A percentile compares a stretch with the other conserved stretches of the same genome.
These are phyloP conservation scores for Petrocephalus schoutedeni DNA, from an alignment of 2,797 vertebrate genomes.

Conservation along the genomic window DNA sequence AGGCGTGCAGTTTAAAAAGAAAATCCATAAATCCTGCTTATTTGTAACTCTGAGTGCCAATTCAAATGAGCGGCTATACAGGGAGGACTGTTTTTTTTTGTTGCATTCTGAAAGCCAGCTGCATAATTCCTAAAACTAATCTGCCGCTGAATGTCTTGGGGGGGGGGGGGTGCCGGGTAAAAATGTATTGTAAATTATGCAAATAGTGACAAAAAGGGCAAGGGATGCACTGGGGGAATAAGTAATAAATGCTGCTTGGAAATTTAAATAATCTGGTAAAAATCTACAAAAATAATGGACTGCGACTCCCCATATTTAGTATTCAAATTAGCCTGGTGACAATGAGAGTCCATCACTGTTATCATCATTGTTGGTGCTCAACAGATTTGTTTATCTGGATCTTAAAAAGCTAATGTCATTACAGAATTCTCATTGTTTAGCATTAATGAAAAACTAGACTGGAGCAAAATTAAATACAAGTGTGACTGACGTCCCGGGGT, in stretches of 20 bases:
- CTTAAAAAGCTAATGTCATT: background rate
- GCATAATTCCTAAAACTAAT: slow-evolving; percentile 18
- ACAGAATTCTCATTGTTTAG: background rate
- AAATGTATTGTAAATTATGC: slow-evolving; percentile 10
- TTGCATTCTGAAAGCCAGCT: background rate
- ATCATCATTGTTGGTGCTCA: background rate
- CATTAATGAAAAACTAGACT: background rate
- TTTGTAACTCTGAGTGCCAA: slow-evolving; percentile 13
- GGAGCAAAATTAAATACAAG: background rate
- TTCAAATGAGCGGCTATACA: background rate
- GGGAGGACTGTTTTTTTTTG: background rate
- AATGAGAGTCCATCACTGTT: background rate
- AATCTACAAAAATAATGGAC: background rate
- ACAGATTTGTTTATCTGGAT: slow-evolving; percentile 4
- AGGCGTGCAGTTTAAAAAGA: slow-evolving; percentile 10
- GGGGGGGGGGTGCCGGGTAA: background rate
- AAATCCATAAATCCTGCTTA: slow-evolving; percentile 10
- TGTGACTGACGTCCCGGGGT: background rate
- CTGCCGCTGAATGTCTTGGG: background rate
- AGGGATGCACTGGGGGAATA: background rate
- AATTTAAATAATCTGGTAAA: slow-evolving; percentile 8
- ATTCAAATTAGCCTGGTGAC: background rate
- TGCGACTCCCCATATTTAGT: background rate
- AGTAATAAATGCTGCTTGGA: background rate
- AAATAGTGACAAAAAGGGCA: slow-evolving; percentile 18